Percentiles rank a stretch among this genome's conserved stretches.
These are phyloP conservation scores for Metacarcinus magister DNA, from an alignment of 2,888 invertebrate species.

Conservation along the genomic window DNA sequence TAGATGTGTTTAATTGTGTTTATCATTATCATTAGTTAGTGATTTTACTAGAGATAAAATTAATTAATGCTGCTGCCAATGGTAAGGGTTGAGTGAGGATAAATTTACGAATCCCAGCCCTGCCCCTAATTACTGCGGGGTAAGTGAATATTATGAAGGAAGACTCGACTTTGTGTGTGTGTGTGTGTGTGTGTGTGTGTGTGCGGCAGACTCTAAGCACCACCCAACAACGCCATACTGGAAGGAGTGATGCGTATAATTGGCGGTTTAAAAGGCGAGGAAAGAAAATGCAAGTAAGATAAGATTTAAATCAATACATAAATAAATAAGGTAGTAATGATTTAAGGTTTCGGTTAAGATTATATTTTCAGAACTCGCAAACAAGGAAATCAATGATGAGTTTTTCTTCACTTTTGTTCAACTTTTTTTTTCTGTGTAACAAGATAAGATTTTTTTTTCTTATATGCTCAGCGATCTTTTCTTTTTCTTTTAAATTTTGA, in stretches of 20 bases:
- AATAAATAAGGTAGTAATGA: too few relatives aligned
- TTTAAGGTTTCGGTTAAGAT: background rate
- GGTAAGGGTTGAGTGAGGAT: background rate
- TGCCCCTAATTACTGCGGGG: background rate
- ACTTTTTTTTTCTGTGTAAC: background rate
- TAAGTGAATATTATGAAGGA: background rate
- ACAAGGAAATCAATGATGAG: background rate
- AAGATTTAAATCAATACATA: too few relatives aligned
- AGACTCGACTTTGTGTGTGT: background rate
- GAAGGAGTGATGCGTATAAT: background rate
- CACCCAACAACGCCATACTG: background rate
- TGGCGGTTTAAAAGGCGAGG: background rate
- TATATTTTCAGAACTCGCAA: background rate
- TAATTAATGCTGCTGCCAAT: background rate
- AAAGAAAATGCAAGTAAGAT: too few relatives aligned
- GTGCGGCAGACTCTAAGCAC: background rate
- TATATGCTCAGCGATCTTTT: background rate
- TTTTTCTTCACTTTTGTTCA: too few relatives aligned
- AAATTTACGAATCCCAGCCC: background rate
- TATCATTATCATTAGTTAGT: too few relatives aligned
- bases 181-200: background rate
- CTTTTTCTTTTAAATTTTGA: background rate
- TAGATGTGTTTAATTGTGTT: too few relatives aligned
- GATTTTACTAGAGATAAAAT: background rate
- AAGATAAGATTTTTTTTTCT: background rate